A percentile compares a stretch with the other conserved stretches of the same genome.
These are phyloP conservation scores for Mamestra brassicae DNA, from an alignment of 2,888 invertebrate species.

Conservation along the genomic window DNA sequence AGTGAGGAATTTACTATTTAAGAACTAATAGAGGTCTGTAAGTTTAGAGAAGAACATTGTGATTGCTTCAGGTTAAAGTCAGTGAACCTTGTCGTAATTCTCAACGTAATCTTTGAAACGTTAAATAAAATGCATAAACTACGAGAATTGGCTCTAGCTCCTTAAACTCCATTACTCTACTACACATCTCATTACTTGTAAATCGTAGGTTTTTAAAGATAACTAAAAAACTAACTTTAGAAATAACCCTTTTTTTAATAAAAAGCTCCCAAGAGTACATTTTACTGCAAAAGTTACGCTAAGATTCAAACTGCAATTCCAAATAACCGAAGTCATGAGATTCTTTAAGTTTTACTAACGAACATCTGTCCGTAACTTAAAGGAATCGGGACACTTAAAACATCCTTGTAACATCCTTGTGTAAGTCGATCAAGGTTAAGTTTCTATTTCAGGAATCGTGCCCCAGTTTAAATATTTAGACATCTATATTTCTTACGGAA, in stretches of 20 bases:
- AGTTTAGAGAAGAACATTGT: neutral
- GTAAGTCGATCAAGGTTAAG: conserved; percentile 16
- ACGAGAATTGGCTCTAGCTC: no score
- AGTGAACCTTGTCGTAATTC: no score
- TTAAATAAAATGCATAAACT: no score
- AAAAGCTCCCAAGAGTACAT: no score
- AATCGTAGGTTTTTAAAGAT: neutral
- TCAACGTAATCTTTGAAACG: no score
- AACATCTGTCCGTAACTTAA: neutral
- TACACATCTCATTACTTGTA: no score
- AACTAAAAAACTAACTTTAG: no score
- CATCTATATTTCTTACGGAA: neutral
- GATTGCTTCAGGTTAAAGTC: neutral
- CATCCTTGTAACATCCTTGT: no score
- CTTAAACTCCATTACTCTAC: no score
- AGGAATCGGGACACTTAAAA: neutral
- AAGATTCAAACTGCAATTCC: neutral
- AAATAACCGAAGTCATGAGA: neutral
- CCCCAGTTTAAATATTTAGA: conserved; percentile 9
- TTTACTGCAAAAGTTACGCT: neutral
- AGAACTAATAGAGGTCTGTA: neutral
- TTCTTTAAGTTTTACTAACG: neutral
- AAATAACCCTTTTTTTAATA: no score
- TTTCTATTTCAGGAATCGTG: conserved; percentile 34
- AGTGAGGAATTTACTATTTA: conserved; percentile 21